Percentiles rank a stretch among this genome's conserved stretches.
phyloP scores from a whole-genome alignment of 2,888 invertebrate genomes.

The Charanyca ferruginea region DNA sequence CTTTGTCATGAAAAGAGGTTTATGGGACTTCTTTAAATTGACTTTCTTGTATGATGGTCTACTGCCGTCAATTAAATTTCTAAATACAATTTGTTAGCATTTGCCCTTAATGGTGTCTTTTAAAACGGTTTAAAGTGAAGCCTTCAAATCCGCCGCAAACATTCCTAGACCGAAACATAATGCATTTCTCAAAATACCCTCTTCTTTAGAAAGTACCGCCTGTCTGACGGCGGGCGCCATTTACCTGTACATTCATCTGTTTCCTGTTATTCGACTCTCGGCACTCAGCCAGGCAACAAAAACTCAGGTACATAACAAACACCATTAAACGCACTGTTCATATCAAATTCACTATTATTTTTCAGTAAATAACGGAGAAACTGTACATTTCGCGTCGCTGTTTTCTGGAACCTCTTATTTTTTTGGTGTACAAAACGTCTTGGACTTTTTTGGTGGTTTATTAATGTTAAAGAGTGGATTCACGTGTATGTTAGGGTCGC shows the following conservation, averaged over 20 bases:
- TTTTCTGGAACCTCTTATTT: slow-evolving; percentile 18
- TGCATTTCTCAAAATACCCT: slow-evolving; percentile 69
- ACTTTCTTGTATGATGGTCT: not conserved
- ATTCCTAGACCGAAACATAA: slow-evolving; percentile 25
- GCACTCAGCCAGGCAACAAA: slow-evolving; percentile 64
- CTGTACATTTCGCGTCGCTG: slow-evolving; percentile 40
- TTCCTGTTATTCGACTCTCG: slow-evolving; percentile 70
- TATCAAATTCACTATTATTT: slow-evolving; percentile 66
- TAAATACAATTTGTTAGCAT: not conserved
- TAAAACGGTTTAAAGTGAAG: slow-evolving; percentile 14
- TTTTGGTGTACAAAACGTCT: slow-evolving; percentile 7
- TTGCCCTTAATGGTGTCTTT: not conserved
- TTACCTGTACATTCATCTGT: slow-evolving; percentile 73
- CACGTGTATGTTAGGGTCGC: slow-evolving; percentile 10
- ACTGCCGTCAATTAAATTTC: not conserved
- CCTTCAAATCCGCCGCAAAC: slow-evolving; percentile 33
- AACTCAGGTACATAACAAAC: slow-evolving; percentile 74
- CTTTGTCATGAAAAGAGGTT: slow-evolving; percentile 39
- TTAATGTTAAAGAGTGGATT: not conserved
- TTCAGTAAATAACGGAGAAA: slow-evolving; percentile 70
- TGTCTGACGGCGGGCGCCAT: slow-evolving; percentile 60
- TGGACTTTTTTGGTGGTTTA: not conserved
- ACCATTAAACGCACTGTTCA: slow-evolving; percentile 66
- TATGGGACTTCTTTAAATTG: slow-evolving; percentile 4
- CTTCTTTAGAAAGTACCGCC: slow-evolving; percentile 60